A percentile compares a stretch with the other conserved stretches of the same genome.
These are phyloP conservation scores for Lytechinus pictus DNA, from an alignment of 35 echinoderm and acorn worm genomes.

Conservation along the genomic window DNA sequence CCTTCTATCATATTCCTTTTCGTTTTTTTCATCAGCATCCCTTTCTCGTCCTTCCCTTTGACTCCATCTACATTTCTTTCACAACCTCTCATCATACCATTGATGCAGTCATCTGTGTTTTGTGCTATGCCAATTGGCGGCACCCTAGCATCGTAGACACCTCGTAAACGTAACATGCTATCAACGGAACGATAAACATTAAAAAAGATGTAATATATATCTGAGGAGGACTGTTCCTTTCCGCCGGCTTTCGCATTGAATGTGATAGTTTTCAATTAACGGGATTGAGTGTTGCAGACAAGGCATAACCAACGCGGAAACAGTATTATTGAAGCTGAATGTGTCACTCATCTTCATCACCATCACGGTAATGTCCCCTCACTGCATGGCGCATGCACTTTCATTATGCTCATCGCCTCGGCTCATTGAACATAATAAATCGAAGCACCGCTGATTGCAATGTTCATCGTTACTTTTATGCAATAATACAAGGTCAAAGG, in stretches of 20 bases:
- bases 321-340: background rate
- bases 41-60: background rate
- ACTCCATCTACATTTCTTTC: no score
- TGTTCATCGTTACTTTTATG: no score
- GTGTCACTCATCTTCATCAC: no score
- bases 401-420: no score
- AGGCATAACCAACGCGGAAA: background rate
- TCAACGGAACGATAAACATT: background rate
- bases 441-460: no score
- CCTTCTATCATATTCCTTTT: no score
- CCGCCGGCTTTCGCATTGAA: background rate
- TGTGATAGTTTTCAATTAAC: background rate
- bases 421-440: no score
- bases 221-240: background rate
- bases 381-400: no score
- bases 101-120: no score
- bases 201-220: background rate
- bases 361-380: no score
- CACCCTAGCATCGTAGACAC: background rate
- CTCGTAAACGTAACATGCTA: background rate
- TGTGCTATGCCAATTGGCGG: background rate
- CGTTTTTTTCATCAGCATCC: background rate
- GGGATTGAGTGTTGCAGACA: background rate
- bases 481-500: no score
- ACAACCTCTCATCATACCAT: no score